Evolutionary conservation across 1,140 invertebrate genomes (phyloP), one percentile per base, ranked within the genome.

Genomic region (Papilio machaon): DNA sequence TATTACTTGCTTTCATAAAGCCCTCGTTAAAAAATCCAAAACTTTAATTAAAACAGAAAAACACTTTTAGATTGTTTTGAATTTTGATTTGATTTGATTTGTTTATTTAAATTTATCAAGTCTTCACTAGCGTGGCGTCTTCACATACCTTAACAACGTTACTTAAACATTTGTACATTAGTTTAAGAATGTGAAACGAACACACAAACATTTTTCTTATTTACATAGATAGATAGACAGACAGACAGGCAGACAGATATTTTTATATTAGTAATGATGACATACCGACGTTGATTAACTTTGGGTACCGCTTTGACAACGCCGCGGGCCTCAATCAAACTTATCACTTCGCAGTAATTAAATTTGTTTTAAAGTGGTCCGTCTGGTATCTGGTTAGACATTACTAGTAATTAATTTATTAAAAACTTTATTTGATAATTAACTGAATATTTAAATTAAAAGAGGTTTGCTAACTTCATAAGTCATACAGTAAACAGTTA

Each of bases 351-450:
- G 23, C 11, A 35, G 64, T 67, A 67, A 67, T 67, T 67, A 67
- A 64, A 30, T 64, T 64, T 64, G 64, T 67, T 67, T 67, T 35
- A 67, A 67, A 67, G 64, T 64, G 60, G 19, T 67, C 23, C 4
- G 64, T 67, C 64, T 67, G 30, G 64, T 70, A 35, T 70, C 64
- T 70, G 64, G 64, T 70, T 35, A 70, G 64, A 70, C 64, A 70
- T 70, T 30, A 35, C 30, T 35, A 11, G 30, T 64, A 70, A 70
- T 70, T 70, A 70, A 70, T 70, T 35, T 70, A 70, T 70, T 15
- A 70, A 23, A 70, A 70, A 70, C 64, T 70, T 35, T 35, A 70
- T 70, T 70, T 35, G 11, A 38, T 38, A 70, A 70, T 70, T 70
- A 38, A 70, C 64, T 38, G 3, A 2, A 15, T 6, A 70, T 19